A percentile compares a stretch with the other conserved stretches of the same genome.
Evolutionary conservation across 2,113 vertebrate genomes (phyloP).

Genomic region (Cairina moschata): DNA sequence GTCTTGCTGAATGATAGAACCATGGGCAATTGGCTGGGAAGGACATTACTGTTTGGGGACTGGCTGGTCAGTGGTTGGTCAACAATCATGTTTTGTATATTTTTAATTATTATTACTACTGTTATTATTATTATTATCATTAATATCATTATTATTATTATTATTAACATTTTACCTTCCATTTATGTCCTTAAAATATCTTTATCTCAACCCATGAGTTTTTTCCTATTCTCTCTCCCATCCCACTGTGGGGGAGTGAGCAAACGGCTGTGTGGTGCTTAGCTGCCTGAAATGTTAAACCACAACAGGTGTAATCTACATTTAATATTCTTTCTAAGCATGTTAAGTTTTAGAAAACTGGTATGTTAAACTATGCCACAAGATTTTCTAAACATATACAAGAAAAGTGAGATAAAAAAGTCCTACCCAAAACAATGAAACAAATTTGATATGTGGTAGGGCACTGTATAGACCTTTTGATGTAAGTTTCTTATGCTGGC

Average conservation of each 20-base stretch:
- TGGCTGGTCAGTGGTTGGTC: background rate
- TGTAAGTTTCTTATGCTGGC: background rate
- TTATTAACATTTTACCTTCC: no score
- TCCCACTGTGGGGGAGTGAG: background rate
- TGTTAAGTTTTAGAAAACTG: background rate
- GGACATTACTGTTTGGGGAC: background rate
- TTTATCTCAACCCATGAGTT: no score
- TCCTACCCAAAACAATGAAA: background rate
- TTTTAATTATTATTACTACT: no score
- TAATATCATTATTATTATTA: no score
- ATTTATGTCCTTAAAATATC: no score
- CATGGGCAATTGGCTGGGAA: background rate
- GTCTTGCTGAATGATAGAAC: background rate
- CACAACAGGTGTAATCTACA: background rate
- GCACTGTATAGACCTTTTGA: background rate
- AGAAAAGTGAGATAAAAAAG: background rate
- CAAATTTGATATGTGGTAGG: background rate
- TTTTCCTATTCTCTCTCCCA: no score
- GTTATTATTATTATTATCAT: no score
- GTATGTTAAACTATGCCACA: background rate
- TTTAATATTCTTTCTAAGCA: background rate
- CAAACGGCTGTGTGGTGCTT: background rate
- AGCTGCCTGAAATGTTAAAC: background rate
- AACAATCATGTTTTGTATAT: no score
- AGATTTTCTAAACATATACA: rapidly evolving